phyloP scores from a whole-genome alignment of 2,888 invertebrate species.

The Graphium colonna region DNA sequence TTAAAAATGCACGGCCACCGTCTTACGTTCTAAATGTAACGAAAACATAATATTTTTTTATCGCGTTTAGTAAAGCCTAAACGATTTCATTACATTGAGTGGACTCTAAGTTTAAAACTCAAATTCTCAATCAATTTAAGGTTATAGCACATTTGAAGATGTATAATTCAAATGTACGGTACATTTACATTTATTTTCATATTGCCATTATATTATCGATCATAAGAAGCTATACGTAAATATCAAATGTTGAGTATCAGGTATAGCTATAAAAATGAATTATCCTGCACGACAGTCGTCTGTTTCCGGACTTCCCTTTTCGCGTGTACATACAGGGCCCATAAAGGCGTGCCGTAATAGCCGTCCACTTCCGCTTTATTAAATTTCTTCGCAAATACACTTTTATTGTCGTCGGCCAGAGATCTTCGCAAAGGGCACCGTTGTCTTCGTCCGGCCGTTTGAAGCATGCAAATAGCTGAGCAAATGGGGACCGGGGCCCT shows the following conservation, averaged over 20 bases:
- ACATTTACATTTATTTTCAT: neutral
- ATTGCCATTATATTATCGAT: neutral
- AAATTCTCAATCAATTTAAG: too few relatives aligned
- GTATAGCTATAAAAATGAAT: slow-evolving; percentile 32
- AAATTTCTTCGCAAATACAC: slow-evolving; percentile 79
- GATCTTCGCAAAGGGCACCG: slow-evolving; percentile 66
- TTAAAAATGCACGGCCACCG: too few relatives aligned
- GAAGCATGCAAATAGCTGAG: slow-evolving; percentile 74
- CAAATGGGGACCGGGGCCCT: slow-evolving; percentile 56
- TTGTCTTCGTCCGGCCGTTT: slow-evolving; percentile 59
- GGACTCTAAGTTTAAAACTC: too few relatives aligned
- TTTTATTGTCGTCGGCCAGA: slow-evolving; percentile 71
- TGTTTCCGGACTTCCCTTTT: slow-evolving; percentile 13
- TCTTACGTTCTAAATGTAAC: too few relatives aligned
- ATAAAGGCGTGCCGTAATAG: slow-evolving; percentile 57
- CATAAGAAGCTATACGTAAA: too few relatives aligned
- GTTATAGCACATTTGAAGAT: too few relatives aligned
- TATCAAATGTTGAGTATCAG: too few relatives aligned
- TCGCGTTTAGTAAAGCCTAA: too few relatives aligned
- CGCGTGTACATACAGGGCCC: slow-evolving; percentile 35
- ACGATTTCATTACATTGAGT: too few relatives aligned
- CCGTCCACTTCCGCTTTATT: slow-evolving; percentile 77
- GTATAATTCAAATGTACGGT: too few relatives aligned
- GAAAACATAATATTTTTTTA: too few relatives aligned
- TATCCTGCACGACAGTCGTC: slow-evolving; percentile 31